phyloP scores from a whole-genome alignment of 2,797 vertebrate genomes.

The Carduelis carduelis region DNA sequence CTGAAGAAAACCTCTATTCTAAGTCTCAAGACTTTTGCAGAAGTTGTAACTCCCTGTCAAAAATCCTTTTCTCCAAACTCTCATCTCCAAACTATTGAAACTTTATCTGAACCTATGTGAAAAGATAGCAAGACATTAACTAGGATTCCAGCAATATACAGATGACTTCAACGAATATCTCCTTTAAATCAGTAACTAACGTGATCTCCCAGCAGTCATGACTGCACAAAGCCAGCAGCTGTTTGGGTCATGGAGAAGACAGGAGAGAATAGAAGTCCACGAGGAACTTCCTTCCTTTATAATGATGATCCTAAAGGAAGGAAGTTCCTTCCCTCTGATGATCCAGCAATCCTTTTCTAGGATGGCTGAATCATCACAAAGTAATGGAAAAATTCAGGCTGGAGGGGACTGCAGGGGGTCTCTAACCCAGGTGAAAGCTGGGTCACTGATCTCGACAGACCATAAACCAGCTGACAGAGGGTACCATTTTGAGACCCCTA shows the following conservation, averaged over 20 bases:
- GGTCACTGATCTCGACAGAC: rapidly evolving
- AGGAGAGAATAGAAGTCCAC: not conserved
- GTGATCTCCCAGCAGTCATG: not conserved
- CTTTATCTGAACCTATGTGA: not conserved
- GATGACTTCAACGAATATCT: not conserved
- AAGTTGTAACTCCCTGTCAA: not conserved
- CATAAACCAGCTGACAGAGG: not conserved
- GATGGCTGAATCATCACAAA: not conserved
- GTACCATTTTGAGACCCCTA: not conserved
- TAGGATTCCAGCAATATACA: not conserved
- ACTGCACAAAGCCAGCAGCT: not conserved
- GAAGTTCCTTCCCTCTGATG: too few relatives aligned
- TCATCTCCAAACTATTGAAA: not conserved
- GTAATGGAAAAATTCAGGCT: not conserved
- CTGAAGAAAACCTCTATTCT: not conserved
- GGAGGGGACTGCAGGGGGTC: not conserved
- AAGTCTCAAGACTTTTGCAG: not conserved
- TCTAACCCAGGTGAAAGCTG: not conserved
- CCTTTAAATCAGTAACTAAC: not conserved
- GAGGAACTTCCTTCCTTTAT: not conserved
- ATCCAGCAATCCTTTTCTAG: not conserved
- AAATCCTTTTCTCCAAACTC: not conserved
- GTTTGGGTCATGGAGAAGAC: not conserved
- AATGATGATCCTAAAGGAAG: too few relatives aligned
- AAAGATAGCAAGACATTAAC: not conserved